Percentiles rank a stretch among this genome's conserved stretches.
Conservation (phyloP, 2,113 vertebrate species). For the Paralichthys olivaceus region DNA sequence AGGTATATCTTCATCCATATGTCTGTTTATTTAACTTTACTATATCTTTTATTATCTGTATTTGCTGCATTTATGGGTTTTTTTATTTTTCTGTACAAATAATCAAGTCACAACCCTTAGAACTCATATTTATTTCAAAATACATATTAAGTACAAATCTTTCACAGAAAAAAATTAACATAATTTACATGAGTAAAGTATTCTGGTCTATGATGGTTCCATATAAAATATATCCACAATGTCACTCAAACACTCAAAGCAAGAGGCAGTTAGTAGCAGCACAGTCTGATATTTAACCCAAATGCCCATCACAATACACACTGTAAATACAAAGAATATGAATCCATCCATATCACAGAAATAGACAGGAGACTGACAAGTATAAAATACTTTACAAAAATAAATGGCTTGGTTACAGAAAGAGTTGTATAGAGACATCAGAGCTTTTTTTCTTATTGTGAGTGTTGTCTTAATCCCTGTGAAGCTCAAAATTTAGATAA, state of each 20-base stretch:
- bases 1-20: no score
- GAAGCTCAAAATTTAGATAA: slow-evolving; percentile 18
- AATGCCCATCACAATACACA: slow-evolving; percentile 47
- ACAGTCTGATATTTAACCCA: slow-evolving; percentile 45
- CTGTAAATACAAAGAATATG: slow-evolving; percentile 29
- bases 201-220: slow-evolving; percentile 26
- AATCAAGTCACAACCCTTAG: not conserved
- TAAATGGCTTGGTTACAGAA: slow-evolving; percentile 34
- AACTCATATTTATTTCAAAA: slow-evolving; percentile 66
- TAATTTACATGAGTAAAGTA: slow-evolving; percentile 43
- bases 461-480: slow-evolving; percentile 4
- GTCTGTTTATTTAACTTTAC: no score
- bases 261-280: slow-evolving; percentile 60
- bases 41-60: no score
- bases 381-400: slow-evolving; percentile 47
- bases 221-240: slow-evolving; percentile 53
- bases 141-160: slow-evolving; percentile 63
- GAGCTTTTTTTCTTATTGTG: not conserved
- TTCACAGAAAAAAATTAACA: slow-evolving; percentile 49
- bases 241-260: slow-evolving; percentile 42
- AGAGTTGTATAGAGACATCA: slow-evolving; percentile 10
- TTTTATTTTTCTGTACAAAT: no score
- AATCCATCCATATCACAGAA: slow-evolving; percentile 33
- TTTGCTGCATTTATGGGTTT: no score
- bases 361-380: slow-evolving; percentile 48